Evolutionary conservation across 2,888 invertebrate genomes (phyloP).

Genomic region (Idaea aversata): DNA sequence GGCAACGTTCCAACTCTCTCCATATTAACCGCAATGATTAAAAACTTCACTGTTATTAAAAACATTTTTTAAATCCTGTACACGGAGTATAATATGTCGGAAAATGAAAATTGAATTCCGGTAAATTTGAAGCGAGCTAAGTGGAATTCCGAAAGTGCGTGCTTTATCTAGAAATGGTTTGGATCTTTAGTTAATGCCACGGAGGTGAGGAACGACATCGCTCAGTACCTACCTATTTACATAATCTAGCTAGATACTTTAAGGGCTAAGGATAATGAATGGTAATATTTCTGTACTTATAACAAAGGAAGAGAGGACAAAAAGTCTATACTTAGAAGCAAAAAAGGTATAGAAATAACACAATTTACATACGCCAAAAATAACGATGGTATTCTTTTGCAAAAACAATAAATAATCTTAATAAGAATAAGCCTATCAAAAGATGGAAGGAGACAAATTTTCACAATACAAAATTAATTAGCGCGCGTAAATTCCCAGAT

Average conservation of each 20-base stretch:
- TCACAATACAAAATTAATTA: background rate
- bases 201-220: slow-evolving; percentile 9
- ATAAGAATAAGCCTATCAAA: background rate
- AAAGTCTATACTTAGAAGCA: too few species aligned
- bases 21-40: background rate
- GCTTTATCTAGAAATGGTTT: slow-evolving; percentile 61
- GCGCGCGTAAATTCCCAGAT: background rate
- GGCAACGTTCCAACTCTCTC: background rate
- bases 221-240: background rate
- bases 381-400: background rate
- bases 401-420: background rate
- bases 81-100: slow-evolving; percentile 8
- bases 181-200: slow-evolving; percentile 34
- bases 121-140: slow-evolving; percentile 59
- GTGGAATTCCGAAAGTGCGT: slow-evolving; percentile 68
- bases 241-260: background rate
- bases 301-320: too few species aligned
- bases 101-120: slow-evolving; percentile 61
- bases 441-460: background rate
- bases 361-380: background rate
- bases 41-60: background rate
- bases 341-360: too few species aligned
- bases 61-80: background rate
- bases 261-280: background rate
- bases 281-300: background rate